A percentile compares a stretch with the other conserved stretches of the same genome.
Evolutionary conservation across 2,797 vertebrate genomes (phyloP).

Genomic region (Anas bahamensis): DNA sequence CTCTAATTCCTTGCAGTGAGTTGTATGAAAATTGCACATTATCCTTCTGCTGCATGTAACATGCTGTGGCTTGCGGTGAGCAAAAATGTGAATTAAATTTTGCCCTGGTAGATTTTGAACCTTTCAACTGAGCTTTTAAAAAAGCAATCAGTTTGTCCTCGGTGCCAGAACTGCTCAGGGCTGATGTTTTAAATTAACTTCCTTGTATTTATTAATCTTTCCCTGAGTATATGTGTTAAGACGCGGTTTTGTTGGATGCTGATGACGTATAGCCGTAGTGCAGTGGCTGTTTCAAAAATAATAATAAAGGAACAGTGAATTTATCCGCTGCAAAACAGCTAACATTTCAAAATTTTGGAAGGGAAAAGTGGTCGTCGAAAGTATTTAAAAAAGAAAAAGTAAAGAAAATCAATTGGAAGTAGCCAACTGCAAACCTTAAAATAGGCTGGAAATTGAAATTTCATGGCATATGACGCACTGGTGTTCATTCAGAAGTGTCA

Average conservation of each 20-base stretch:
- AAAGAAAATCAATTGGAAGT: neutral
- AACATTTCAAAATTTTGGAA: neutral
- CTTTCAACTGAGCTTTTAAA: neutral
- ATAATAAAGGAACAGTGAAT: neutral
- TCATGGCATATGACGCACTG: neutral
- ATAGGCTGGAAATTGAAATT: slow-evolving; percentile 16
- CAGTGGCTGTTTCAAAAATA: neutral
- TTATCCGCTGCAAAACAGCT: neutral
- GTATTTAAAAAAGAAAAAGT: neutral
- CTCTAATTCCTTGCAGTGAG: neutral
- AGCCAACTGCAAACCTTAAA: neutral
- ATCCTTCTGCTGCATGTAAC: neutral
- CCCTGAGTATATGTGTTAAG: neutral
- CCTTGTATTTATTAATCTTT: slow-evolving; percentile 15
- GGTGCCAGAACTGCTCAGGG: neutral
- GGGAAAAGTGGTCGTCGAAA: neutral
- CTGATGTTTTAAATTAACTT: slow-evolving; percentile 16
- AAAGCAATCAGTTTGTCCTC: neutral
- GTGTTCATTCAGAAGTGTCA: neutral
- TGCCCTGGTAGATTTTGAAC: neutral
- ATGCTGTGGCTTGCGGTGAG: neutral
- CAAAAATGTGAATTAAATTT: neutral
- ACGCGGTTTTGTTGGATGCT: neutral
- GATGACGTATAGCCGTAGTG: neutral
- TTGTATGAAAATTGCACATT: neutral